phyloP scores from a whole-genome alignment of 2,797 vertebrate species.

The Crenuchus spilurus region DNA sequence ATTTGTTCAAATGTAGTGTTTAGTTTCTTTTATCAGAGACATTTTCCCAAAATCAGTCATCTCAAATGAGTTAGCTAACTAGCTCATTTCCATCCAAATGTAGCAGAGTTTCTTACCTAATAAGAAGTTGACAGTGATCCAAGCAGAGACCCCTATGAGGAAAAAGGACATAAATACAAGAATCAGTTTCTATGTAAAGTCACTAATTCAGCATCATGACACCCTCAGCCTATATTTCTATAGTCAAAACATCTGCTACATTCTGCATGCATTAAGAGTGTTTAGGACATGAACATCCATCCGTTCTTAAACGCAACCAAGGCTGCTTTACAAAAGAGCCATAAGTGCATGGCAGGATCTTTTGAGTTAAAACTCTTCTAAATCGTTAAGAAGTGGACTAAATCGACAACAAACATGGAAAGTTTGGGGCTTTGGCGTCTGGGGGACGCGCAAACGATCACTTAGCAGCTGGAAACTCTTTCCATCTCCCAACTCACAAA shows the following conservation, averaged over 20 bases:
- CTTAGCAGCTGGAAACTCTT: slow-evolving; percentile 57
- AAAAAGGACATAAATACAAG: slow-evolving; percentile 22
- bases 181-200: neutral
- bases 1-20: too few relatives aligned
- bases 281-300: neutral
- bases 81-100: too few relatives aligned
- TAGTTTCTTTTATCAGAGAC: too few relatives aligned
- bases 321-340: neutral
- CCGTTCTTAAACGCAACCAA: neutral
- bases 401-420: slow-evolving; percentile 63
- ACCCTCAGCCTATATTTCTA: neutral
- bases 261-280: too few relatives aligned
- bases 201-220: neutral
- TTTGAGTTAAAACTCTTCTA: slow-evolving; percentile 60
- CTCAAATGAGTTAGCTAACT: too few relatives aligned
- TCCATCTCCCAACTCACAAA: slow-evolving; percentile 25
- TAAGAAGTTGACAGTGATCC: slow-evolving; percentile 96
- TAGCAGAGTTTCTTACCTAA: slow-evolving; percentile 74
- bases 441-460: slow-evolving; percentile 55
- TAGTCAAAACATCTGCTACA: neutral
- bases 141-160: slow-evolving; percentile 87
- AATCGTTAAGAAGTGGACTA: slow-evolving; percentile 63
- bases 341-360: slow-evolving; percentile 48
- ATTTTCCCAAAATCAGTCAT: too few relatives aligned
- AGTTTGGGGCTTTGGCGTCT: slow-evolving; percentile 33